Evolutionary conservation across 2,888 invertebrate species (phyloP), one percentile per base, ranked within the genome.

Genomic region (Acanthococcus lagerstroemiae): DNA sequence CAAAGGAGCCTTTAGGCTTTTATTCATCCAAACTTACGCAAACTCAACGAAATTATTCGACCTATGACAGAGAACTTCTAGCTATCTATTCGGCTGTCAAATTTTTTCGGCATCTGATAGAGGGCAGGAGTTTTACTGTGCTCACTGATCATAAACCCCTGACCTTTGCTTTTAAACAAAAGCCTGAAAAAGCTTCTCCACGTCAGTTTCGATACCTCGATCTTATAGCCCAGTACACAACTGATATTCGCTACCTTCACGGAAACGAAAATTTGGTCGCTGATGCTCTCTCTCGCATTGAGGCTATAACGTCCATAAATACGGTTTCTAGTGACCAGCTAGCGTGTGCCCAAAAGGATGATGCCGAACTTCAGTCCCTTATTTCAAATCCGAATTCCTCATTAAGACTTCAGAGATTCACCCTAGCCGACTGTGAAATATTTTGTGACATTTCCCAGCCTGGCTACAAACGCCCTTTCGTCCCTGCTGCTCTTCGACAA

Each of bases 91-190:
- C 37, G 12, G 37, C 37, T 15, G 12, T 37, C 7, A 63, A 45
- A 58, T 24, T 58, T 60, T 66, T 66, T 27, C 46, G 50, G 17
- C 27, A 67, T 44, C 25, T 61, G 15, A 22, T 67, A 7, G 67
- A 63, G 55, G 63, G 67, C 26, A 46, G 30, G 17, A 22, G 44
- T 15, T 65, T 67, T 45, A 67, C 55, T 15, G 27, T 67, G 6
- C 61, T 27, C 30, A 67, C 65, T 37, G 55, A 67, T 24, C 65
- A 65, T 50, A 67, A 65, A 65, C 67, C 67, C 9, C 45, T 67
- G n/a, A 67, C 55, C 25, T 65, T 46, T 75, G 1, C 75, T 77
- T 69, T 25, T 52, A 60, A 37, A 58, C 61, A 58, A 67, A 72
- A 72, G 66, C 54, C 25, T n/a, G 26, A 67, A 67, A 66, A 63